Conservation (phyloP, 2,888 invertebrate genomes). For the Tetragonisca angustula region DNA sequence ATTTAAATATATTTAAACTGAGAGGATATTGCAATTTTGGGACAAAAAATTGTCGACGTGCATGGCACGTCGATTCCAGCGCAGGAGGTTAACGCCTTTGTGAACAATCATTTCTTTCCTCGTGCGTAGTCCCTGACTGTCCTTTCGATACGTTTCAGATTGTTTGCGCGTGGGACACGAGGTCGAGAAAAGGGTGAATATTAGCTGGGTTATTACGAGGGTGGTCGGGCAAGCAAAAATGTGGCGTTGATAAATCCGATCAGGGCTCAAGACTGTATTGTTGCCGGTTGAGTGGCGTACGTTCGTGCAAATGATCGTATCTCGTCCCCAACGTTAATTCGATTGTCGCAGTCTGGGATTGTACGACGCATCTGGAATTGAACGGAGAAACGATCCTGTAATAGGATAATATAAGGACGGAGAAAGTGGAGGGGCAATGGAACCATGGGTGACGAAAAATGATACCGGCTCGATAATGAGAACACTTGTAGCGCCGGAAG, state of each 20-base stretch:
- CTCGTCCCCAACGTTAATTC: slow-evolving; percentile 38
- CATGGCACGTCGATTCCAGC: no score
- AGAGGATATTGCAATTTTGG: no score
- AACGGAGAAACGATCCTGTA: neutral
- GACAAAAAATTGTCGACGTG: no score
- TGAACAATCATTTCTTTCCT: neutral
- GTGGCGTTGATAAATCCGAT: slow-evolving; percentile 53
- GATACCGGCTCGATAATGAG: slow-evolving; percentile 64
- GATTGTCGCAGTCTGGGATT: slow-evolving; percentile 56
- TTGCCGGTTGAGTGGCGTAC: slow-evolving; percentile 42
- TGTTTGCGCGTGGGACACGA: neutral
- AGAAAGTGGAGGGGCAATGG: slow-evolving; percentile 35
- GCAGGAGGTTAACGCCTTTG: neutral
- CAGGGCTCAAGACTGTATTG: slow-evolving; percentile 48
- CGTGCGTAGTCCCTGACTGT: neutral
- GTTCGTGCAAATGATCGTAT: slow-evolving; percentile 56
- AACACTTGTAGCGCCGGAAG: slow-evolving; percentile 59
- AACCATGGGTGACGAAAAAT: slow-evolving; percentile 67
- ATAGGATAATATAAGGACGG: neutral
- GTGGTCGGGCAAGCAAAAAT: slow-evolving; percentile 36
- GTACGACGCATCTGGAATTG: slow-evolving; percentile 11
- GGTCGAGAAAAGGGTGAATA: neutral
- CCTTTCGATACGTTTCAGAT: slow-evolving; percentile 22
- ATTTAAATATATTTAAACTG: no score
- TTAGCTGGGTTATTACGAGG: slow-evolving; percentile 46